Evolutionary conservation across 2,113 vertebrate genomes (phyloP), one percentile per base, ranked within the genome.

Genomic region (Gallinago undulata): DNA sequence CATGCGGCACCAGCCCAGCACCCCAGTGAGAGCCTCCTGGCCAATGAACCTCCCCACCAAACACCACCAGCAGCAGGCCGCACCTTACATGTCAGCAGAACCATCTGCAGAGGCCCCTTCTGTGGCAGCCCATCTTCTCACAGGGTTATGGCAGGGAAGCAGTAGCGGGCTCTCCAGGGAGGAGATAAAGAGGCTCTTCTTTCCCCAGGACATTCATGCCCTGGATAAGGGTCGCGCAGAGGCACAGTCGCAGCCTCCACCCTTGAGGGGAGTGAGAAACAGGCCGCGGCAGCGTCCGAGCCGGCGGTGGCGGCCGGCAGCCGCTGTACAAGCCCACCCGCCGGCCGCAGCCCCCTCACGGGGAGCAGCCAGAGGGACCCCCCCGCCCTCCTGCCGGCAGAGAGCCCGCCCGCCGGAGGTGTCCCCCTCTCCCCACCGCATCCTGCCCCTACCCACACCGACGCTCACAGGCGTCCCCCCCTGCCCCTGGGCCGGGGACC

Each of bases 1-100:
- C 0, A 0, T 2, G 1, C 1, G 0, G 13, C 19, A 35, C 33
- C 8, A 25, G 21, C 10, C 15, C 24, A 10, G 2, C 28, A 17
- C 21, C 30, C 28, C 28, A 33, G 50, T 1, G 0, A 33, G 4
- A 48, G 8, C 57, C 55, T 39, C 21, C 55, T 39, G 33, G 1
- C 11, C 47, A 18, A 22, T 5, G 23, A 0, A 19, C 23, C 28
- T 6, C 45, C 25, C 30, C 7, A 23, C 7, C 3, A 0, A 0
- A 5, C 1, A 3, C 30, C 73, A 64, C 45, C 64, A n/a, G 31
- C 64, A 31, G 33, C 68, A 35, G 19, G 7, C 0, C 5, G 14
- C 22, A 7, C 1, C 5, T 5, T 0, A 1, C 3, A 7, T 0
- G 9, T 7, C 43, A 35, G 30, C 28, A 11, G 8, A 33, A 2